A percentile compares a stretch with the other conserved stretches of the same genome.
phyloP scores from a whole-genome alignment of 2,797 vertebrate genomes.

The Tauraco hartlaubi region DNA sequence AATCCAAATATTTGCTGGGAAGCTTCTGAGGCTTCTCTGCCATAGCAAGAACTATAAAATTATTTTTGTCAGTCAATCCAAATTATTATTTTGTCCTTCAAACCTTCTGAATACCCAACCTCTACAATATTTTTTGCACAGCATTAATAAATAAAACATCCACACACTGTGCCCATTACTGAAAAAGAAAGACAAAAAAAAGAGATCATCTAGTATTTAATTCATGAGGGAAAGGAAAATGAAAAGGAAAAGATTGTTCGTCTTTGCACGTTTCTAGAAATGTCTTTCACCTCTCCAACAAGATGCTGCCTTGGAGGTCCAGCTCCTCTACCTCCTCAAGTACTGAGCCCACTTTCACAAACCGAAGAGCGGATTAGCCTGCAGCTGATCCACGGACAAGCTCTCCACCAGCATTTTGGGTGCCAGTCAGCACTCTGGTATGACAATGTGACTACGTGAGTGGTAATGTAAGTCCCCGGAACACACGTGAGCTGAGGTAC shows the following conservation, averaged over 20 bases:
- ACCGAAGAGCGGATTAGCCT: neutral
- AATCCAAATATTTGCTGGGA: neutral
- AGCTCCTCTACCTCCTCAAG: neutral
- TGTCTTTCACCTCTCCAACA: neutral
- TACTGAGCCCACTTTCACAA: neutral
- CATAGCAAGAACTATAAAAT: neutral
- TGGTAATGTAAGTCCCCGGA: neutral
- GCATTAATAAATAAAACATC: slow-evolving; percentile 24
- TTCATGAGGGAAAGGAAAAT: neutral
- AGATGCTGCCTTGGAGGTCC: neutral
- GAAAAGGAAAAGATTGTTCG: neutral
- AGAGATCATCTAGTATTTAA: neutral
- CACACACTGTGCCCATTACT: neutral
- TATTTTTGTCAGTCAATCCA: neutral
- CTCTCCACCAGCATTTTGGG: neutral
- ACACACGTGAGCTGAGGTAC: neutral
- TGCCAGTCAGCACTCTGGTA: neutral
- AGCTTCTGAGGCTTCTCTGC: neutral
- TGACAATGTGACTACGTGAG: neutral
- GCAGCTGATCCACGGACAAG: neutral
- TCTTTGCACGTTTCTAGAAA: neutral
- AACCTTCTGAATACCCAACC: neutral
- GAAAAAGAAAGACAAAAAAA: neutral
- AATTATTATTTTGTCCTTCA: neutral
- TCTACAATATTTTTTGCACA: neutral